Evolutionary conservation across 1,140 invertebrate genomes (phyloP).

Genomic region (Augochlora pura): DNA sequence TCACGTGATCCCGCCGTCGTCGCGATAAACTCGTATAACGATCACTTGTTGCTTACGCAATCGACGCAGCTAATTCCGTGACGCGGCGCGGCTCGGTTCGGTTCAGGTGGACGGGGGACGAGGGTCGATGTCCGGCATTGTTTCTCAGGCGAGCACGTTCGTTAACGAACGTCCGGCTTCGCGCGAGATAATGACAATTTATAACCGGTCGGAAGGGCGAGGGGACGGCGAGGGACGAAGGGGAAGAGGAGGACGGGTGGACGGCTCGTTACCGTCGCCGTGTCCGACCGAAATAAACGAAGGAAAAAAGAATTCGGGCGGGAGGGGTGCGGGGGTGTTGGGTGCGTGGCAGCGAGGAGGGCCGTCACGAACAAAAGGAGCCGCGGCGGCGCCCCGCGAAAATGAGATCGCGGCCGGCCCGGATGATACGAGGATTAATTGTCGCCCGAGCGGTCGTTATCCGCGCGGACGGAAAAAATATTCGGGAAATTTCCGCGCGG

Average conservation of each 20-base stretch:
- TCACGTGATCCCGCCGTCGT: not conserved
- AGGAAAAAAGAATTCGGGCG: not conserved
- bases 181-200: not conserved
- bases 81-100: too few species aligned
- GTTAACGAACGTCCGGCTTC: constrained; percentile 37
- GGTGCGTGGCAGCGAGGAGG: too few species aligned
- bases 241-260: too few species aligned
- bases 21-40: constrained; percentile 30
- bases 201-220: too few species aligned
- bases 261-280: constrained; percentile 26
- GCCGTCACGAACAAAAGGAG: not conserved
- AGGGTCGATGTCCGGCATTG: not conserved
- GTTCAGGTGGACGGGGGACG: too few species aligned
- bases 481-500: too few species aligned
- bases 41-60: constrained; percentile 43
- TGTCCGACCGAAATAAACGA: constrained; percentile 1
- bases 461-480: not conserved
- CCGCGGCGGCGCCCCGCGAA: not conserved
- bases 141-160: constrained; percentile 23
- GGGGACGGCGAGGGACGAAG: too few species aligned
- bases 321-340: too few species aligned
- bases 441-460: not conserved
- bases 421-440: not conserved
- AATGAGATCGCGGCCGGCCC: not conserved
- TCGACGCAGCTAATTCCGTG: constrained; percentile 1